Percentiles rank a stretch among this genome's conserved stretches.
Conservation (phyloP, 1,140 invertebrate species). For the Lineus longissimus region DNA sequence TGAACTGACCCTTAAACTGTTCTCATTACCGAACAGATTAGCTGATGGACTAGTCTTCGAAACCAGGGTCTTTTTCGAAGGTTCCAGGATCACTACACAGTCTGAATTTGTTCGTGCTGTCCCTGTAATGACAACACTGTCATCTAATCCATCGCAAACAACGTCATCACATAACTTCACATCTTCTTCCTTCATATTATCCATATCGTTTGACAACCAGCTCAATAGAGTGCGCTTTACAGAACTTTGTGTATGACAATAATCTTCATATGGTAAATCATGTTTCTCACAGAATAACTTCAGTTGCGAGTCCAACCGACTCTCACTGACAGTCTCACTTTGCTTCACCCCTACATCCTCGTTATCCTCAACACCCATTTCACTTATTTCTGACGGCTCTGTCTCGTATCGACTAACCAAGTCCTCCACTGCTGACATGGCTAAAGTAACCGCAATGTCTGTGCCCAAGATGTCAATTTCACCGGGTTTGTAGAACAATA, state of each 20-base stretch:
- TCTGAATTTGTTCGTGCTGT: background rate
- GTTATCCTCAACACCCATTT: background rate
- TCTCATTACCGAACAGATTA: background rate
- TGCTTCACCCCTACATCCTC: background rate
- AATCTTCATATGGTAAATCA: slow-evolving; percentile 5
- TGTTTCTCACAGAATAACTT: background rate
- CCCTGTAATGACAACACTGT: background rate
- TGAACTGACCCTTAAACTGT: background rate
- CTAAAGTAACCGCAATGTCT: background rate
- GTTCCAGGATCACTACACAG: background rate
- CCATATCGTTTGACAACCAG: slow-evolving; percentile 1
- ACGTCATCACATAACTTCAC: background rate
- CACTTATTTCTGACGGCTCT: background rate
- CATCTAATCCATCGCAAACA: background rate
- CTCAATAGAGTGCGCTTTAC: background rate
- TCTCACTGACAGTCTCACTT: background rate
- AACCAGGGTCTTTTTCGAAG: background rate
- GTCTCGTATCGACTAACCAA: background rate
- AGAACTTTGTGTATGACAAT: background rate
- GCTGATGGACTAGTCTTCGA: background rate
- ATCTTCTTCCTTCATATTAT: background rate
- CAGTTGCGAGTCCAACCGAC: background rate
- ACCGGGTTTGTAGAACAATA: background rate
- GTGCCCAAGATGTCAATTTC: background rate
- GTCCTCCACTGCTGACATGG: slow-evolving; percentile 8